Base-by-base conservation (phyloP, 2,113 vertebrate species). In the Arizona elegans region DNA sequence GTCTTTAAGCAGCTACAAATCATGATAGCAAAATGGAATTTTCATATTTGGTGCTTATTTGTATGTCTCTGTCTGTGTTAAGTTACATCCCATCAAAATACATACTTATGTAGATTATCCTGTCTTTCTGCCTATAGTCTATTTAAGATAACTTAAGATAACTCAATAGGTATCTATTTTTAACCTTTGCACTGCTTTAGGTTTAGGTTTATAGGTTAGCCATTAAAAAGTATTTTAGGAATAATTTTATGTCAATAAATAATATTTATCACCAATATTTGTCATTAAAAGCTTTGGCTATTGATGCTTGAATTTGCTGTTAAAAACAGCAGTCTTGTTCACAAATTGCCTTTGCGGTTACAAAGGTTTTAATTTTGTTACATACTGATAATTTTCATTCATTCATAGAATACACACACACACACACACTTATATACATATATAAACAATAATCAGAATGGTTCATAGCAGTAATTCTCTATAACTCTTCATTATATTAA, bases 281-380 rank as follows among this genome's bases (percentile, higher is more conserved):
- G 8, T 50, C 23, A 86, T 86, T 23, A 52, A 86, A 50, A 86
- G 47, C 17, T 86, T 50, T 50, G 10, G 3, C 43, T 24, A 50
- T 9, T 50, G 85, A 86, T 50, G 59, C 59, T 65, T 10, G 19
- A 86, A 86, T 21, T 47, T 47, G 38, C 38, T 86, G 21, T 87
- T 50, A 87, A 87, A 52, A 26, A 12, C 8, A 12, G 62, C 10
- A 65, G 5, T 29, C 50, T 29, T 26, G 52, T n/a, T 53, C 13
- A 15, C 11, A 87, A 29, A 52, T 87, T 87, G 86, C 26, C 52
- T 54, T 26, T 90, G 56, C 24, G 7, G 1, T 33, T 65, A 4
- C 9, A 90, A 38, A 92, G 87, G 3, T 81, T 94, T 93, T 90
- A 53, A 21, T 53, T 92, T 85, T 92, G 38, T 50, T 92, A 59